phyloP scores from a whole-genome alignment of 2,888 invertebrate species.

The Agonopterix arenella region DNA sequence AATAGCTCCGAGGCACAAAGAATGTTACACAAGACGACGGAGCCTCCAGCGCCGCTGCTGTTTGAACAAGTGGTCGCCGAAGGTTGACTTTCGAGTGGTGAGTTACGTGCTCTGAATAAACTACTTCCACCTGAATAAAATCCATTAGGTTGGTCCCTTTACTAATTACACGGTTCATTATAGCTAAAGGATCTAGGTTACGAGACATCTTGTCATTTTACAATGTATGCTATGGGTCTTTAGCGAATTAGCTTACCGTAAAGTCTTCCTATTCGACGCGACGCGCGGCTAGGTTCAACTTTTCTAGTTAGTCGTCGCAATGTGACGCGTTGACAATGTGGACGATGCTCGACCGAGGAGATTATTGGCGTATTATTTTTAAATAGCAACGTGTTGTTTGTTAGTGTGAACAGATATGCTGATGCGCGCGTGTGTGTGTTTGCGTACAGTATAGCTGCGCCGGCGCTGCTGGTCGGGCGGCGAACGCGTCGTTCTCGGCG shows the following conservation, averaged over 20 bases:
- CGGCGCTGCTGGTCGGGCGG: neutral
- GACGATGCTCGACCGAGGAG: constrained; percentile 14
- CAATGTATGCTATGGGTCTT: no score
- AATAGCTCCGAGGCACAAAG: no score
- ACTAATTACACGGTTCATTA: no score
- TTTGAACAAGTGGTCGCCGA: constrained; percentile 18
- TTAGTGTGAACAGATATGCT: constrained; percentile 14
- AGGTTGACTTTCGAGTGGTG: constrained; percentile 13
- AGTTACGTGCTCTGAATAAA: neutral
- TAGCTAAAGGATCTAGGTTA: no score
- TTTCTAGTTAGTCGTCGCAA: no score
- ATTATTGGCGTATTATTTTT: constrained; percentile 38
- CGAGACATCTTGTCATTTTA: no score
- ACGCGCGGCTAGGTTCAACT: no score
- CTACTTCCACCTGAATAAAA: neutral
- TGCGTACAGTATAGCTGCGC: neutral
- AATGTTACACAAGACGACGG: neutral
- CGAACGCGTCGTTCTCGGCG: neutral
- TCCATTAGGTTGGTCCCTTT: neutral
- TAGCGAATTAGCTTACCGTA: no score
- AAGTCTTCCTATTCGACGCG: no score
- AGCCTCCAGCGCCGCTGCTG: constrained; percentile 3
- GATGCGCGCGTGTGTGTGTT: constrained; percentile 11
- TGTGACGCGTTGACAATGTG: neutral
- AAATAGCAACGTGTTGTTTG: constrained; percentile 30